Evolutionary conservation across 1,140 invertebrate genomes (phyloP).

Genomic region (Coenobita brevimanus): DNA sequence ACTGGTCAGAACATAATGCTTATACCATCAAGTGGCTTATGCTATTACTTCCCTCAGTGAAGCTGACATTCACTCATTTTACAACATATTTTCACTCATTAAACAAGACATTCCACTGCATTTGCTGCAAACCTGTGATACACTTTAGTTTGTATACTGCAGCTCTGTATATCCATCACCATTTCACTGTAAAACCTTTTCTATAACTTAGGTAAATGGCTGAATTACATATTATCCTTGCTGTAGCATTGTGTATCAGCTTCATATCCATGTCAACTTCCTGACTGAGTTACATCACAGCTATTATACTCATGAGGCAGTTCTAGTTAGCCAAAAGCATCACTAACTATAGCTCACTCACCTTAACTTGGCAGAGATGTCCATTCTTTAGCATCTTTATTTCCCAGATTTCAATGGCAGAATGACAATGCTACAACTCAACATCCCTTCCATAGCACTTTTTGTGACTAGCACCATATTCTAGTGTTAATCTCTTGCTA

Average conservation of each 20-base stretch:
- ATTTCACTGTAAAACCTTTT: not conserved
- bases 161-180: not conserved
- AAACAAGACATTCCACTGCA: conserved; percentile 22
- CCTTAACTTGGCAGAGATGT: too few relatives aligned
- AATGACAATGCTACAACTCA: too few relatives aligned
- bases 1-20: conserved; percentile 47
- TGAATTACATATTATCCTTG: not conserved
- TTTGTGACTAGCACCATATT: too few relatives aligned
- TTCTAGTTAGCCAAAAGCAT: conserved; percentile 24
- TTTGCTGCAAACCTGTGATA: conserved; percentile 20
- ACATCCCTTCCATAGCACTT: too few relatives aligned
- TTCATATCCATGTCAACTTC: conserved; percentile 31
- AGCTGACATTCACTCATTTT: conserved; percentile 25
- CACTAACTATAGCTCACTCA: too few relatives aligned
- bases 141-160: conserved; percentile 1
- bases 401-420: too few relatives aligned
- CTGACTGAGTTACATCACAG: conserved; percentile 16
- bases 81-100: conserved; percentile 33
- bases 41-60: not conserved
- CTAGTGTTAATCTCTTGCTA: too few relatives aligned
- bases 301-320: not conserved
- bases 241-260: not conserved
- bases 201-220: not conserved
- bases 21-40: conserved; percentile 35
- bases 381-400: too few relatives aligned